Conservation (phyloP, 2,113 vertebrate genomes). For the Pipa parva region DNA sequence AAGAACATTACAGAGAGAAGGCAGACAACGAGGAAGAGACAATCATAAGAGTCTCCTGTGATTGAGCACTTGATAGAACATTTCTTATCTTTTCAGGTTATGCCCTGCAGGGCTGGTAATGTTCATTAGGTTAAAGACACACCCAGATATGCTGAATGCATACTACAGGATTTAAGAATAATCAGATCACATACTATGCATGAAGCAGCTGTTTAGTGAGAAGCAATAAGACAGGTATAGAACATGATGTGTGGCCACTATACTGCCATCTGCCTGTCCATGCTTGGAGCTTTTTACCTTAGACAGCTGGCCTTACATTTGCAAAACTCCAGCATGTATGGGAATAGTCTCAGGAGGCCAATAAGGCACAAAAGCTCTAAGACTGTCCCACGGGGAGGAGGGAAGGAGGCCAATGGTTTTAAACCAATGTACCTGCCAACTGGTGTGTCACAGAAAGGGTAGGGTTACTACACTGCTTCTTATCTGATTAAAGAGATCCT, state of each 20-base stretch:
- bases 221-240: constrained; percentile 44
- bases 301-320: constrained; percentile 63
- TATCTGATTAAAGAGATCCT: constrained; percentile 78
- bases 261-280: constrained; percentile 61
- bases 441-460: constrained; percentile 80
- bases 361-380: constrained; percentile 66
- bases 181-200: background rate
- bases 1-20: constrained; percentile 46
- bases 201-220: constrained; percentile 48
- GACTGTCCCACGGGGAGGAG: constrained; percentile 59
- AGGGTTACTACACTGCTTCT: constrained; percentile 68
- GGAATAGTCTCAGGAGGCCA: constrained; percentile 51
- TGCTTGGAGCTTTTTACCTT: constrained; percentile 47
- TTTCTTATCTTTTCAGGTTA: constrained; percentile 11
- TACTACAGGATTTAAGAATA: background rate
- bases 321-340: constrained; percentile 55
- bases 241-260: constrained; percentile 46
- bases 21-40: constrained; percentile 36
- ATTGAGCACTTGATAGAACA: constrained; percentile 35
- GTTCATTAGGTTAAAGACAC: constrained; percentile 11
- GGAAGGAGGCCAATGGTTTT: constrained; percentile 58
- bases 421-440: constrained; percentile 80
- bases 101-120: constrained; percentile 15
- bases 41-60: constrained; percentile 13
- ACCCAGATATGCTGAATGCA: constrained; percentile 2